Percentiles rank a stretch among this genome's conserved stretches.
Evolutionary conservation across 2,797 vertebrate species (phyloP).

Genomic region (Hydrocynus forskahlii): DNA sequence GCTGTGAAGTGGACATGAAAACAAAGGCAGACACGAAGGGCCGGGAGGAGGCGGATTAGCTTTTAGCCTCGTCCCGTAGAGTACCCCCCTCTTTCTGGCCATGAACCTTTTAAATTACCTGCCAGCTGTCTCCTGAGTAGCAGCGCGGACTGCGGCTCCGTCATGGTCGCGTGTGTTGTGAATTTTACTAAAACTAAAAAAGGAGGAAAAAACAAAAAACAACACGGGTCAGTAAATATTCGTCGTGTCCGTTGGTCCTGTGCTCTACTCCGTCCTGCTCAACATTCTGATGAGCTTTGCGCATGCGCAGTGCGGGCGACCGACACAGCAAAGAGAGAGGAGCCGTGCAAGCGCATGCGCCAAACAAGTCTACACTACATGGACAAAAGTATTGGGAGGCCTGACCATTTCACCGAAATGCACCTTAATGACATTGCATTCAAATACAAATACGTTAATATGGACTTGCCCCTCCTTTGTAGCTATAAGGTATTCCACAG

Average conservation of each 20-base stretch:
- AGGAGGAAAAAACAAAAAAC: background rate
- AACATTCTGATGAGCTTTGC: constrained; percentile 58
- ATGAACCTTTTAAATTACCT: constrained; percentile 80
- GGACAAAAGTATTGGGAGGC: no score
- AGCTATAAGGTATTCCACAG: no score
- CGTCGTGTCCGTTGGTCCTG: constrained; percentile 51
- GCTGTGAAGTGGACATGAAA: background rate
- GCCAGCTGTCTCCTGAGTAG: constrained; percentile 96
- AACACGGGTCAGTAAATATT: constrained; percentile 43
- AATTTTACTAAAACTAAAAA: constrained; percentile 42
- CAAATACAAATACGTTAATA: no score
- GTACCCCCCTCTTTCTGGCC: constrained; percentile 36
- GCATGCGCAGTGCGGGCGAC: constrained; percentile 54
- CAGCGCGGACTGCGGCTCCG: constrained; percentile 95
- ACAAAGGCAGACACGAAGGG: constrained; percentile 15
- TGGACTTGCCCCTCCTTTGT: no score
- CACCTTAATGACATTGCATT: no score
- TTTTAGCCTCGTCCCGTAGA: constrained; percentile 55
- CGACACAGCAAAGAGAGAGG: constrained; percentile 41
- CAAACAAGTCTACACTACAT: background rate
- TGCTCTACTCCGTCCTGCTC: constrained; percentile 59
- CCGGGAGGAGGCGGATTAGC: background rate
- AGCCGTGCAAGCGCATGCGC: constrained; percentile 40
- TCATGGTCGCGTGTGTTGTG: constrained; percentile 77
- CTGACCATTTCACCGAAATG: no score